These are phyloP conservation scores for Neoascia interrupta DNA, from an alignment of 2,888 invertebrate genomes.

Conservation along the genomic window DNA sequence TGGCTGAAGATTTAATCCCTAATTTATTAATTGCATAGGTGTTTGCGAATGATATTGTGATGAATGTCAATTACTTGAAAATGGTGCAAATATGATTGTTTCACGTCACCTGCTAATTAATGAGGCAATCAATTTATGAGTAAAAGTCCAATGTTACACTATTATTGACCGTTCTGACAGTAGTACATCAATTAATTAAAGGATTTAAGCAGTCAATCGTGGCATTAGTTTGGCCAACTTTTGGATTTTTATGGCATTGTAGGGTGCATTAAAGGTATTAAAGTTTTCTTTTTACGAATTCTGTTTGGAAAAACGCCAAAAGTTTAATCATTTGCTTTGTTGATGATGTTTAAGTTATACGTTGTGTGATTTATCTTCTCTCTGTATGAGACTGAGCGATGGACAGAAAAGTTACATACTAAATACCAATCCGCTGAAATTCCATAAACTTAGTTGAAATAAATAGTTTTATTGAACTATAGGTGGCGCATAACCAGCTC, in stretches of 20 bases:
- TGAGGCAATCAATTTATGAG: slow-evolving; percentile 22
- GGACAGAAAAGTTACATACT: no score
- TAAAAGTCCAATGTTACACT: slow-evolving; percentile 6
- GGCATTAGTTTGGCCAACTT: slow-evolving; percentile 13
- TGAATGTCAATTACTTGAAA: slow-evolving; percentile 43
- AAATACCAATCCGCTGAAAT: no score
- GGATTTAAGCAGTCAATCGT: background rate
- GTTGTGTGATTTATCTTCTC: no score
- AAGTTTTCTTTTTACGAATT: no score
- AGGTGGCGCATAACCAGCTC: no score
- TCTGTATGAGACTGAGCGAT: no score
- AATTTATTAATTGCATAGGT: slow-evolving; percentile 41
- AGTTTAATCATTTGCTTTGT: no score
- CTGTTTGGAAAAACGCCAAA: no score
- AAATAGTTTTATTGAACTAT: no score
- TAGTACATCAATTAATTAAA: background rate
- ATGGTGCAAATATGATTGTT: slow-evolving; percentile 32
- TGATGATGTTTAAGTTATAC: no score
- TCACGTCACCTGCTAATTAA: slow-evolving; percentile 43
- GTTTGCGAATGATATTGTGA: slow-evolving; percentile 40
- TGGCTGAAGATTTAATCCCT: slow-evolving; percentile 33
- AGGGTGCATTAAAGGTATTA: background rate
- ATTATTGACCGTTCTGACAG: no score
- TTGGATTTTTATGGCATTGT: slow-evolving; percentile 7
- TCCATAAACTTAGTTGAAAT: no score